Evolutionary conservation across 2,797 vertebrate genomes (phyloP).

Genomic region (Dipus sagitta): DNA sequence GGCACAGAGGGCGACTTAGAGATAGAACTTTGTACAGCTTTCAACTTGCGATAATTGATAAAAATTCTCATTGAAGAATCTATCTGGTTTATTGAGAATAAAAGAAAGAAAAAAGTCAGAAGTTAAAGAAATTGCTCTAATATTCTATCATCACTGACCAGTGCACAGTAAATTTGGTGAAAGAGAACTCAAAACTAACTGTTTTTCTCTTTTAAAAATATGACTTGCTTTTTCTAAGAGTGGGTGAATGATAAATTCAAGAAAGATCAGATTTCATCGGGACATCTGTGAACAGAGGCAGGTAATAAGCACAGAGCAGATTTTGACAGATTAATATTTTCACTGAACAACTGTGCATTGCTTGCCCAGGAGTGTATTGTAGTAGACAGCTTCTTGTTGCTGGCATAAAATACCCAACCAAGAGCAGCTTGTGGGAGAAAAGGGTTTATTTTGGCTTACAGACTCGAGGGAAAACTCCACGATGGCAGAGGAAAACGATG

Average conservation of each 20-base stretch:
- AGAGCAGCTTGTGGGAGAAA: no score
- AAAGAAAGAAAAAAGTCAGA: not conserved
- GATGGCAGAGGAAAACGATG: no score
- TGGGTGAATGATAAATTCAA: not conserved
- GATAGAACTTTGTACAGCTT: not conserved
- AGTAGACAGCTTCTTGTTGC: no score
- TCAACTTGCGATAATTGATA: constrained; percentile 40
- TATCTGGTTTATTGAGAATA: not conserved
- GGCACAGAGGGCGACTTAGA: not conserved
- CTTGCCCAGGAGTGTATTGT: not conserved
- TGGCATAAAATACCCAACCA: no score
- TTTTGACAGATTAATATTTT: not conserved
- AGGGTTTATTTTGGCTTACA: no score
- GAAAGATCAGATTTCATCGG: not conserved
- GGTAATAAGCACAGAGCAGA: not conserved
- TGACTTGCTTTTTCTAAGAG: not conserved
- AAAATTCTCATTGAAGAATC: not conserved
- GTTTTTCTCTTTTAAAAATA: not conserved
- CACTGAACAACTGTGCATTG: not conserved
- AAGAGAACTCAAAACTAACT: not conserved
- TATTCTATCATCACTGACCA: not conserved
- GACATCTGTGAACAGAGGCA: not conserved
- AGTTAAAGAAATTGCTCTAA: not conserved
- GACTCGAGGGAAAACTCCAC: no score
- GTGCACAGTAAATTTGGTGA: not conserved